Evolutionary conservation across 2,797 vertebrate species (phyloP).

Genomic region (Intellagama lesueurii): DNA sequence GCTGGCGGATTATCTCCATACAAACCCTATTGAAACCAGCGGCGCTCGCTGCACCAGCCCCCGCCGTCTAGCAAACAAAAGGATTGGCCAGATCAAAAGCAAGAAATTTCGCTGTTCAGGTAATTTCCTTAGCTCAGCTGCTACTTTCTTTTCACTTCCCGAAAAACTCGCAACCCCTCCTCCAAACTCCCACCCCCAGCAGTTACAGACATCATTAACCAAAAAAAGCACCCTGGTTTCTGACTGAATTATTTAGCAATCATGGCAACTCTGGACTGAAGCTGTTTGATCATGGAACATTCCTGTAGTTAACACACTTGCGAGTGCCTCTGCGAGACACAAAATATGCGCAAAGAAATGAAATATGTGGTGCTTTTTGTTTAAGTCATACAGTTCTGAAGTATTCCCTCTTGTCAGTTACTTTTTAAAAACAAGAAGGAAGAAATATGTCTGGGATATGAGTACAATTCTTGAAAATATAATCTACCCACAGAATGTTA

Average conservation of each 20-base stretch:
- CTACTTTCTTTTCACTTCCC: conserved; percentile 61
- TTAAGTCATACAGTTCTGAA: conserved; percentile 53
- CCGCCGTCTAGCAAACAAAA: conserved; percentile 90
- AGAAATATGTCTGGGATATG: conserved; percentile 37
- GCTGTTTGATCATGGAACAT: conserved; percentile 44
- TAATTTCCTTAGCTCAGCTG: conserved; percentile 77
- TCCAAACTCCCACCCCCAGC: conserved; percentile 6
- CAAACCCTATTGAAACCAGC: conserved; percentile 95
- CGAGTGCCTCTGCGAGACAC: conserved; percentile 49
- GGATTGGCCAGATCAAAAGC: conserved; percentile 94
- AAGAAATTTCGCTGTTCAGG: conserved; percentile 95
- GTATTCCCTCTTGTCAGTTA: conserved; percentile 52
- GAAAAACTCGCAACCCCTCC: neutral
- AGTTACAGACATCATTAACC: conserved; percentile 48
- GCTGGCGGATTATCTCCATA: conserved; percentile 97
- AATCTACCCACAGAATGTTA: conserved; percentile 58
- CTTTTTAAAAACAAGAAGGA: conserved; percentile 41
- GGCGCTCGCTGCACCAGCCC: conserved; percentile 88
- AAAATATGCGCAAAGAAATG: conserved; percentile 57
- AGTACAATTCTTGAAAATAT: conserved; percentile 56
- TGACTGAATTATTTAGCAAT: conserved; percentile 52
- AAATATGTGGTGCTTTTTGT: conserved; percentile 49
- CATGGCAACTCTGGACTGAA: conserved; percentile 42
- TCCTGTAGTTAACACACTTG: conserved; percentile 50
- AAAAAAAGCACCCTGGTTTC: conserved; percentile 63